A percentile compares a stretch with the other conserved stretches of the same genome.
phyloP scores from a whole-genome alignment of 2,797 vertebrate species.

The Liparis tanakae region DNA sequence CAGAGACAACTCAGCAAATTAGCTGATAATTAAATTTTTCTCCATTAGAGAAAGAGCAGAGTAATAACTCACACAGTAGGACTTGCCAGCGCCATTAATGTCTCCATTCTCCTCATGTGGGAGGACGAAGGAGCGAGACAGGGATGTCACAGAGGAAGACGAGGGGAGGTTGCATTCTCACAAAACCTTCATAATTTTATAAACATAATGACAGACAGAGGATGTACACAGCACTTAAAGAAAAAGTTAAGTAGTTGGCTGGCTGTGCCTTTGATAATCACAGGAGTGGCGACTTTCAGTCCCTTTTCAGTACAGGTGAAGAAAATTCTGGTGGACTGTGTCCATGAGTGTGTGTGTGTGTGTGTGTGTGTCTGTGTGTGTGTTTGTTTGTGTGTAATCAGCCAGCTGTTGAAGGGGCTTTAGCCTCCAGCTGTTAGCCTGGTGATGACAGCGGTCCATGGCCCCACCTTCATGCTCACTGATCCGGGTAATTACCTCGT shows the following conservation, averaged over 20 bases:
- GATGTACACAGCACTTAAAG: conserved; percentile 11
- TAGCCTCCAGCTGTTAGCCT: conserved; percentile 77
- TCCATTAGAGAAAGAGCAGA: conserved; percentile 88
- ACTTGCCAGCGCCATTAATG: conserved; percentile 88
- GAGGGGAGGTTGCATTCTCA: conserved; percentile 49
- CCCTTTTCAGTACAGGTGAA: conserved; percentile 55
- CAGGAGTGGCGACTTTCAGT: conserved; percentile 34
- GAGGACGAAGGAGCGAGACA: conserved; percentile 63
- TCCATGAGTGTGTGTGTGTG: conserved; percentile 17
- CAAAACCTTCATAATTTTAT: conserved; percentile 44
- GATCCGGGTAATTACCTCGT: conserved; percentile 82
- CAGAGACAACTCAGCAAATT: conserved; percentile 87
- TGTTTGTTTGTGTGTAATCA: conserved; percentile 63
- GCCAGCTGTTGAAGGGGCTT: conserved; percentile 80
- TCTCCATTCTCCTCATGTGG: conserved; percentile 85
- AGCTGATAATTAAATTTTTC: conserved; percentile 91
- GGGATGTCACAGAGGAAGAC: conserved; percentile 67
- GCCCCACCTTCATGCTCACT: conserved; percentile 79
- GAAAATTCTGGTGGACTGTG: conserved; percentile 51
- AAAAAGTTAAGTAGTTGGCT: conserved; percentile 20
- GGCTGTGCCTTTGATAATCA: conserved; percentile 53
- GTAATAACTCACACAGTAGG: conserved; percentile 83
- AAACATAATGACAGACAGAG: conserved; percentile 34
- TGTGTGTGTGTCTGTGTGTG: conserved; percentile 30
- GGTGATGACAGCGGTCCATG: conserved; percentile 78